Evolutionary conservation across 1,140 invertebrate species (phyloP), one percentile per base, ranked within the genome.

Genomic region (Eriosoma lanigerum): DNA sequence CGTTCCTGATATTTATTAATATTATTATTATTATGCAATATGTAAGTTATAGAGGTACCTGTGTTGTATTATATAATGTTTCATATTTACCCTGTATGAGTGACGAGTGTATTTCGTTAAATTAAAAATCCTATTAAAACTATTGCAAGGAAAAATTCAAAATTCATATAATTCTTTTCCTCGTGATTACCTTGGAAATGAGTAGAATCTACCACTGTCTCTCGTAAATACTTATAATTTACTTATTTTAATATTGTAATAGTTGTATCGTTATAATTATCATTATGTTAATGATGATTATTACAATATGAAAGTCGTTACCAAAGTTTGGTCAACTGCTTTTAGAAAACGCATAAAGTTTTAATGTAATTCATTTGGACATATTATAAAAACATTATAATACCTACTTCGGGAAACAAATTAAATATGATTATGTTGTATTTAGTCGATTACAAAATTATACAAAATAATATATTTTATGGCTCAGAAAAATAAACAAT

Each of bases 11-110:
- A 78, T 78, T 68, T 76, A 78, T 78, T 58, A 56, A 15, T 75
- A 56, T 75, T 75, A 32, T 70, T 54, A 73, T 73, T 73, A 54
- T 56, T 54, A 73, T 73, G 32, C 8, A 38, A 38, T 73, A 54
- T 73, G 48, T 21, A 38, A 24, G 5, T 38, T 26, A 58, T 76
- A 60, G 75, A 48, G 56, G n/a, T 78, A 78, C 75, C 75, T 78
- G 75, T 78, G 62, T 78, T 78, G 38, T 62, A 48, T 60, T 62
- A 78, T 60, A 60, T 4, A 78, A 78, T 29, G 56, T 78, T 78
- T 78, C 56, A 78, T 48, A 38, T 62, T 78, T 78, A 78, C 75
- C 75, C 75, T 78, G 75, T 38, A 78, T 78, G 54, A 78, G 52
- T 78, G 75, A 62, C 56, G 54, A 78, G 52, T 78, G 75, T 78